A percentile compares a stretch with the other conserved stretches of the same genome.
Conservation (phyloP, 2,113 vertebrate genomes). For the Sterna hirundo region DNA sequence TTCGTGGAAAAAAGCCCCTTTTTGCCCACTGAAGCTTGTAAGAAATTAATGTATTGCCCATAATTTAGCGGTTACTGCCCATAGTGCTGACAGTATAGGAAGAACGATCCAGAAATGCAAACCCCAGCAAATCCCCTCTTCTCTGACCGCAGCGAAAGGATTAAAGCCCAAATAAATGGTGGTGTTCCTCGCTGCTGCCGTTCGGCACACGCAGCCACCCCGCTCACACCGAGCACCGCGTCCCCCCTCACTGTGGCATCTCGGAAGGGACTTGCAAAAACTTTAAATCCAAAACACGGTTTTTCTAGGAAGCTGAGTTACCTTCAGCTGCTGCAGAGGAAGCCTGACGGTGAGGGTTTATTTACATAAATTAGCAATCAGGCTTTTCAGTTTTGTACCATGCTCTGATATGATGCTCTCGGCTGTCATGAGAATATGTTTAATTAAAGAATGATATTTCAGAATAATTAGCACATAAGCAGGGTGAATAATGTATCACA, state of each 20-base stretch:
- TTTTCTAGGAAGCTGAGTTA: not conserved
- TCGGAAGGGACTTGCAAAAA: not conserved
- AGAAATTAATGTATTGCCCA: not conserved
- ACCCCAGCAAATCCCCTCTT: not conserved
- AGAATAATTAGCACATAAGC: not conserved
- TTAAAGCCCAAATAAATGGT: fast-evolving
- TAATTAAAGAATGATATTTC: not conserved
- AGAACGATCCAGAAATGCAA: fast-evolving
- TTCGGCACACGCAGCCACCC: not conserved
- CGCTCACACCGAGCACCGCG: fast-evolving
- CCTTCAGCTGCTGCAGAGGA: not conserved
- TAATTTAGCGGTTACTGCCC: not conserved
- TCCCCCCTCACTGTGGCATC: not conserved
- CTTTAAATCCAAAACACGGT: not conserved
- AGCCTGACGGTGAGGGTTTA: not conserved
- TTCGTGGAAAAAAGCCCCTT: not conserved
- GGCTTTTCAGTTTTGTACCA: not conserved
- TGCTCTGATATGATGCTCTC: not conserved
- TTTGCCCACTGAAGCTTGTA: not conserved
- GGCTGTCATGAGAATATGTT: not conserved
- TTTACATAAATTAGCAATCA: not conserved
- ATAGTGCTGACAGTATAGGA: not conserved
- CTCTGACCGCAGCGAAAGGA: not conserved
- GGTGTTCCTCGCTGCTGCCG: fast-evolving
- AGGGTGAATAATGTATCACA: not conserved